Base-by-base conservation (phyloP, 2,888 invertebrate genomes). In the Apotomis turbidana region DNA sequence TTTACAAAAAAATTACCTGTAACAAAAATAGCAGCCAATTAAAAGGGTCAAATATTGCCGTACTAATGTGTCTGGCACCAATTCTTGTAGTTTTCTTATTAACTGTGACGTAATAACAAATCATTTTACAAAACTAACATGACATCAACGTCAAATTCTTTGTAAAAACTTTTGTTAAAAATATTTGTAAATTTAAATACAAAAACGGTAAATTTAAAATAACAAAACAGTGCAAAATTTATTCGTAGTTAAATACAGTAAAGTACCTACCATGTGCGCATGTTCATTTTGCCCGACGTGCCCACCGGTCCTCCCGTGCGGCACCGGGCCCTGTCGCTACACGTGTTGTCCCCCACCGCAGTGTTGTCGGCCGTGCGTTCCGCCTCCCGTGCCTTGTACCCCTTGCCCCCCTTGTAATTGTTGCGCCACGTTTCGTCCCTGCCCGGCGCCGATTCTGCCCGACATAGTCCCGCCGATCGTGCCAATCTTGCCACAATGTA, bases 391-490 rank as follows among this genome's bases (percentile, higher is more conserved):
- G 63, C 89, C 91, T 0, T 89, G 93, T 80, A 87, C 93, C 59
- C 90, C 93, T 10, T 91, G 90, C 73, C 91, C 91, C 0, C 88
- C 88, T 4, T 94, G 93, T 77, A 84, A 64, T 55, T 93, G 93
- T 79, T 81, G 76, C 44, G 88, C 91, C 5, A 76, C 79, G 55
- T 91, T 84, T 76, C 81, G 91, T 67, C 91, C 81, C 68, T 90
- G 91, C 64, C 93, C 93, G 2, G 86, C 90, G 6, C 93, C 92
- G 3, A 80, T 86, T 10, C 80, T 90, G 51, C 91, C 93, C 0
- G 93, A 93, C 74, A 70, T 83, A 10, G 90, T 92, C 5, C 87
- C 90, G 2, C 92, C 92, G 2, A 89, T 91, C 70, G 87, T 93
- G n/a, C 93, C 93, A 0, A 79, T 88, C 36, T 75, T 93, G 57